These are phyloP conservation scores for Cassiopea andromeda DNA, from an alignment of 30 jellyfish, hydroid and myxozoan species.

Conservation along the genomic window DNA sequence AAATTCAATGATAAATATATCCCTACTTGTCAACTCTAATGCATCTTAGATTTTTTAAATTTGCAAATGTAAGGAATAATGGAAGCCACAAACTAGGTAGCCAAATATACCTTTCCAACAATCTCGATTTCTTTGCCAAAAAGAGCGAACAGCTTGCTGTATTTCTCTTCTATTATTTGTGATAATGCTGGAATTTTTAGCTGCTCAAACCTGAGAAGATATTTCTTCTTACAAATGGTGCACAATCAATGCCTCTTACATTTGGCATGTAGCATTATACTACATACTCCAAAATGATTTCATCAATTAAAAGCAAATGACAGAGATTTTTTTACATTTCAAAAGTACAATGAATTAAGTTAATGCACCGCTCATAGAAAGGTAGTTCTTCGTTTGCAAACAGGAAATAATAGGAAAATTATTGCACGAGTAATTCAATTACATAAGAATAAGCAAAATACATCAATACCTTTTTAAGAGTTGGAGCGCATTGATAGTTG, in stretches of 20 bases:
- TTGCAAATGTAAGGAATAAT: no score
- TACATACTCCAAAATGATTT: no score
- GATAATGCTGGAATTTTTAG: slow-evolving; percentile 75
- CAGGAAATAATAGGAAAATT: not conserved
- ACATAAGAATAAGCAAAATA: not conserved
- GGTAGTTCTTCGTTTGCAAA: not conserved
- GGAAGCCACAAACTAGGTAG: not conserved
- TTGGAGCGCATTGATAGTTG: slow-evolving; percentile 85
- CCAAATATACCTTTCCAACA: slow-evolving; percentile 85
- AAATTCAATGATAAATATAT: no score
- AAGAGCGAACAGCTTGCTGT: slow-evolving; percentile 79
- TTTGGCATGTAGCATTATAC: no score
- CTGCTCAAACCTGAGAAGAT: slow-evolving; percentile 79
- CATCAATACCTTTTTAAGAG: slow-evolving; percentile 81
- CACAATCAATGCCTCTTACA: not conserved
- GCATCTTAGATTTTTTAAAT: no score
- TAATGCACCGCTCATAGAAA: no score
- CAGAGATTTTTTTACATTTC: no score
- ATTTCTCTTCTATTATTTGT: slow-evolving; percentile 85
- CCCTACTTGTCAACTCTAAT: no score
- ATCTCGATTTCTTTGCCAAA: slow-evolving; percentile 86
- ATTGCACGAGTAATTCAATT: no score
- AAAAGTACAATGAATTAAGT: no score
- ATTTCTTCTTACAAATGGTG: not conserved
- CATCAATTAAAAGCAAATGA: no score